Conservation (phyloP, 2,113 vertebrate species). For the Tor tambroides region DNA sequence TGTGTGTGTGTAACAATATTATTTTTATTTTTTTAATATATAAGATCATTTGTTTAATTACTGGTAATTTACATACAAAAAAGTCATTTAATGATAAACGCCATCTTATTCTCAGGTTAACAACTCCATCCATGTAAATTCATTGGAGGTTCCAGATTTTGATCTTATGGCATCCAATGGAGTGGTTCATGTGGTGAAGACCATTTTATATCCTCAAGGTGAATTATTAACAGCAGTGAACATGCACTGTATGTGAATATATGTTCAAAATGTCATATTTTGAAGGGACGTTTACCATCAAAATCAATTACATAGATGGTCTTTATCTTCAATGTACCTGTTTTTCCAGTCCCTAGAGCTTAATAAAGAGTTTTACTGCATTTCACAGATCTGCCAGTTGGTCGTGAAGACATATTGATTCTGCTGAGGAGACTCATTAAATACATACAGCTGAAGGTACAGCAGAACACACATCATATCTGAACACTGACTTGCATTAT, state of each 20-base stretch:
- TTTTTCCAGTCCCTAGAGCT: background rate
- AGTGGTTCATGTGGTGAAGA: constrained; percentile 92
- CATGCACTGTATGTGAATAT: background rate
- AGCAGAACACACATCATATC: background rate
- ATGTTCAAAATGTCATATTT: background rate
- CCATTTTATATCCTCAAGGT: constrained; percentile 92
- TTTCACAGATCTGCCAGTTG: constrained; percentile 87
- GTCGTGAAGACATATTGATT: constrained; percentile 83
- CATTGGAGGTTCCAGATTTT: constrained; percentile 81
- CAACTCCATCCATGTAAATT: constrained; percentile 88
- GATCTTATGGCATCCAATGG: constrained; percentile 96
- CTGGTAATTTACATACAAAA: background rate
- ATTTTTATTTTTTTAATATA: too few relatives aligned
- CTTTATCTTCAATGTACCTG: background rate
- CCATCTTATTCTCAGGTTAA: constrained; percentile 79
- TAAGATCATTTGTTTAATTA: background rate
- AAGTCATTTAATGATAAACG: background rate
- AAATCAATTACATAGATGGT: background rate
- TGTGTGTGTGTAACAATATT: too few relatives aligned
- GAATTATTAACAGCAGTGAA: constrained; percentile 36
- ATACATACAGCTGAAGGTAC: constrained; percentile 92
- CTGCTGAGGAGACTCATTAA: constrained; percentile 90
- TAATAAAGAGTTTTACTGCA: constrained; percentile 20
- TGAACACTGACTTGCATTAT: background rate
- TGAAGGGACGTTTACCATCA: background rate